Evolutionary conservation across 37 sponge, comb jelly and placozoan genomes (phyloP), one percentile per base, ranked within the genome.

Genomic region (Amphimedon queenslandica): DNA sequence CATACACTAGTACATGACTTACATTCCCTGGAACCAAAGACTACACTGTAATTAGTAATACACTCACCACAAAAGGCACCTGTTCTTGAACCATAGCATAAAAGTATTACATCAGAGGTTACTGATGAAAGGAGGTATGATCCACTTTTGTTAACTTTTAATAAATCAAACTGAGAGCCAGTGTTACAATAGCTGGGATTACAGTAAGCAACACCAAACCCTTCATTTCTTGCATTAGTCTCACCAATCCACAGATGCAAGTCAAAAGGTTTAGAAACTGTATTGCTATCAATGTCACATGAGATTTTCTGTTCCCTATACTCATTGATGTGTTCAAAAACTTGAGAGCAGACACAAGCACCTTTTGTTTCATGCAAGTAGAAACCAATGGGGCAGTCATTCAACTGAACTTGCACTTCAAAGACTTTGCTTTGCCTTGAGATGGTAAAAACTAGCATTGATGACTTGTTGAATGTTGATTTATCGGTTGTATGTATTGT

Each of bases 1-100:
- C 31, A 6, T 37, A 40, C 20, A n/a, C 63, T 40, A n/a, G n/a
- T n/a, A 31, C 75, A 85, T 40, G 67, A 10, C 6, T 35, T 13
- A 60, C 85, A 78, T n/a, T 31, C 30, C 16, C 40, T 33, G 18
- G 55, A 58, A 16, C 79, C 70, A 73, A 78, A 58, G 29, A 41
- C 69, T 25, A 72, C 23, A 73, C 85, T 85, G n/a, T 41, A 28
- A 2, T 63, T 70, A 33, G 34, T 20, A 5, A 25, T 28, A 60
- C 61, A 60, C 27, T n/a, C 21, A 25, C 61, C 61, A 60, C 61
- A 60, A n/a, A 60, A 60, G 21, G 61, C 28, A 60, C 61, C 61
- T 60, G 8, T 25, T 60, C 28, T 60, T 11, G 23, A n/a, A 60
- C 27, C 28, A 60, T n/a, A 6, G 28, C 61, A 60, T n/a, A 60